Conservation (phyloP, 2,113 vertebrate genomes). For the Perca fluviatilis region DNA sequence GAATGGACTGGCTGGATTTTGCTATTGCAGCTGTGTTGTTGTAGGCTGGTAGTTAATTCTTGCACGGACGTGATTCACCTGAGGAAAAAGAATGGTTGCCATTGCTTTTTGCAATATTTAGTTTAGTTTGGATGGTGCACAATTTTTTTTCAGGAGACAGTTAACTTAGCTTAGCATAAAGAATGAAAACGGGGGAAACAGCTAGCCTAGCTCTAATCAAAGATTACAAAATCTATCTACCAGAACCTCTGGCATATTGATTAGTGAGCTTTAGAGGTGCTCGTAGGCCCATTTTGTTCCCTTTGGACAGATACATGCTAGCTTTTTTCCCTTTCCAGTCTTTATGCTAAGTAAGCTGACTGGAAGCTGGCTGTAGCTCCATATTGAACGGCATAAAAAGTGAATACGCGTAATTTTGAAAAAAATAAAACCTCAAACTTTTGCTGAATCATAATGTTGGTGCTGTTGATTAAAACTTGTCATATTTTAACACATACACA, state of each 20-base stretch:
- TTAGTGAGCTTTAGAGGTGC: neutral
- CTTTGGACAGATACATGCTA: neutral
- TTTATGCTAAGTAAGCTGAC: neutral
- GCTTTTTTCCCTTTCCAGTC: neutral
- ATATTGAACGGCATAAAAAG: neutral
- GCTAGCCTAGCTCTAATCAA: neutral
- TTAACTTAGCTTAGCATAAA: neutral
- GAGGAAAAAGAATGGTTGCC: slow-evolving; percentile 51
- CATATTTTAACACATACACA: neutral
- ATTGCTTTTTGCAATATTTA: slow-evolving; percentile 36
- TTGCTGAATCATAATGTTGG: neutral
- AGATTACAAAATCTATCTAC: neutral
- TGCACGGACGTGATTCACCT: slow-evolving; percentile 66
- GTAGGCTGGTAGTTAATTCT: slow-evolving; percentile 65
- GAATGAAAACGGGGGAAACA: neutral
- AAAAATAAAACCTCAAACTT: neutral
- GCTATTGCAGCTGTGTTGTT: slow-evolving; percentile 82
- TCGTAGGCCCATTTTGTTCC: neutral
- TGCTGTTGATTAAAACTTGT: neutral
- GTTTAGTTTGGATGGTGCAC: slow-evolving; percentile 46
- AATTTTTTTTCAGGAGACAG: neutral
- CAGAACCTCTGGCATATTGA: neutral
- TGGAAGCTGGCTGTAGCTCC: neutral
- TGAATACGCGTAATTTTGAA: neutral
- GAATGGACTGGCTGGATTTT: slow-evolving; percentile 74